phyloP scores from a whole-genome alignment of 2,113 vertebrate genomes.

The Myotis davidii region DNA sequence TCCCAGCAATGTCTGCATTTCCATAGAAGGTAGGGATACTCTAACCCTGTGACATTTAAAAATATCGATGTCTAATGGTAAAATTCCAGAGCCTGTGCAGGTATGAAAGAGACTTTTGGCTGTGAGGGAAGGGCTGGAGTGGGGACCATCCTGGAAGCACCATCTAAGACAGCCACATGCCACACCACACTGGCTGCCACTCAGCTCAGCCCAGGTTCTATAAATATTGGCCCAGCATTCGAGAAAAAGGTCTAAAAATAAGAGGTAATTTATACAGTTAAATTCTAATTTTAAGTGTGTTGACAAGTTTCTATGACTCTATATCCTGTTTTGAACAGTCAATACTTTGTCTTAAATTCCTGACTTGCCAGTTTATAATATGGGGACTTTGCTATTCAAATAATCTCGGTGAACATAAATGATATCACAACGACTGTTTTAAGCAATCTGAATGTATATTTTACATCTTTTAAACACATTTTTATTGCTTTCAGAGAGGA shows the following conservation, averaged over 20 bases:
- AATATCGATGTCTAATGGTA: not conserved
- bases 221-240: constrained; percentile 59
- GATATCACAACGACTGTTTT: not conserved
- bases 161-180: constrained; percentile 43
- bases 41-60: not conserved
- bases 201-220: constrained; percentile 48
- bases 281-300: constrained; percentile 61
- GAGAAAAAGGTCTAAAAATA: constrained; percentile 70
- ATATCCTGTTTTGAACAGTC: constrained; percentile 18
- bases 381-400: not conserved
- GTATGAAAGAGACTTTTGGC: constrained; percentile 29
- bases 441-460: not conserved
- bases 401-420: not conserved
- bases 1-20: constrained; percentile 35
- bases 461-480: not conserved
- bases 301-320: constrained; percentile 54
- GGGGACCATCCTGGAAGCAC: constrained; percentile 1
- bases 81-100: constrained; percentile 21
- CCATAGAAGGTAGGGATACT: not conserved
- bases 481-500: not conserved
- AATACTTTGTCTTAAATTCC: not conserved
- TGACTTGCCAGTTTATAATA: constrained; percentile 13
- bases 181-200: constrained; percentile 30
- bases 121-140: not conserved
- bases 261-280: constrained; percentile 34